Evolutionary conservation across 1,140 invertebrate species (phyloP), one percentile per base, ranked within the genome.

Genomic region (Helicoverpa armigera): DNA sequence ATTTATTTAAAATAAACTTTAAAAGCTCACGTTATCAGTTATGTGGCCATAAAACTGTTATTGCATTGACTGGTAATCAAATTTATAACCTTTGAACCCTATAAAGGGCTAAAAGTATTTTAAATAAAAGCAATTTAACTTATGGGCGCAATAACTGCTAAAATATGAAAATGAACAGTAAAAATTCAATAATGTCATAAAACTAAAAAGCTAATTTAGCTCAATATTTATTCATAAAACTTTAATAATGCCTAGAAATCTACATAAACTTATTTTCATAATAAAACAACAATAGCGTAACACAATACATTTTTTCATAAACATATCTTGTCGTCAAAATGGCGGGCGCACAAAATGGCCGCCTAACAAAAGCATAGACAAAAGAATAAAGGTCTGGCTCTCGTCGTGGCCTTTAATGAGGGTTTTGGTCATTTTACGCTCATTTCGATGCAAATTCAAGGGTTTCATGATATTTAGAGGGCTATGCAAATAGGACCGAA

Each of bases 401-500:
- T 87, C 87, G 83, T 87, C 83, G 82, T 79, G 83, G 83, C 84
- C 75, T 80, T 84, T 91, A 91, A 93, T 89, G 88, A 91, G 85
- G 88, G 89, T 86, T 82, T 80, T 82, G 89, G 90, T 90, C 87
- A 91, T 92, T 93, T 92, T 87, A 84, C 89, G 88, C 87, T 90
- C 90, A 89, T 93, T 93, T 90, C 89, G 82, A 92, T 92, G 91
- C 88, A 92, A 92, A 93, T 92, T 93, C 86, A 83, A 91, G 91
- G 89, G 87, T 89, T 87, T 87, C 87, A 85, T 86, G 84, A 87
- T 90, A 86, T 91, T 93, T 88, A 87, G 90, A 88, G 85, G 84
- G 81, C 88, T 93, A 91, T 93, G 91, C 86, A 91, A 92, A 93
- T 91, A 88, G 81, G 81, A 86, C 86, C 85, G 80, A 83, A 90